Percentiles rank a stretch among this genome's conserved stretches.
These are phyloP conservation scores for Lasioglossum malachurum DNA, from an alignment of 2,888 invertebrate species.

Conservation along the genomic window DNA sequence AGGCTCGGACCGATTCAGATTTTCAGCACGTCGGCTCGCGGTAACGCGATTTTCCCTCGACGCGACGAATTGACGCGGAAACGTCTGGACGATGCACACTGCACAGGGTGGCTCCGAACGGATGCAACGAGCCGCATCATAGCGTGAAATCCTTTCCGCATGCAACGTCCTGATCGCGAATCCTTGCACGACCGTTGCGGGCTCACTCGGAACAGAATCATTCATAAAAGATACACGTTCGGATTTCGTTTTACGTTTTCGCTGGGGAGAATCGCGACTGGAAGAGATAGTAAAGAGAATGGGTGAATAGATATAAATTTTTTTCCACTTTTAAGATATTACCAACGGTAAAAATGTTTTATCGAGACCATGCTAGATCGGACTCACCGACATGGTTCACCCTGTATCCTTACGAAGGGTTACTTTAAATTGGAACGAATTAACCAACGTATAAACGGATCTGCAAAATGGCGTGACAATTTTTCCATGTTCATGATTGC, in stretches of 20 bases:
- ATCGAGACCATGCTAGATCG: too few species aligned
- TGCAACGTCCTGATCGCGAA: neutral
- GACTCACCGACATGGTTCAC: too few species aligned
- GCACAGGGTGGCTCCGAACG: neutral
- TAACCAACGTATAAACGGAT: neutral
- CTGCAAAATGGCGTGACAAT: neutral
- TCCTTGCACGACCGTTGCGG: neutral
- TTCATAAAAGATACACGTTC: neutral
- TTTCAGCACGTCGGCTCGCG: constrained; percentile 45
- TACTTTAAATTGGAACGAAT: neutral
- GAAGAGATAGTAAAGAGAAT: neutral
- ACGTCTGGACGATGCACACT: neutral
- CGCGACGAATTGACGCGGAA: constrained; percentile 16
- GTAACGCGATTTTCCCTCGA: constrained; percentile 26
- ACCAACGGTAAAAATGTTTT: too few species aligned
- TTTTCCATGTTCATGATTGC: too few species aligned
- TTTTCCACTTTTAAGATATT: too few species aligned
- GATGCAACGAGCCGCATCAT: neutral
- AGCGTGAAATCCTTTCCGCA: neutral
- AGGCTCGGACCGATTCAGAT: constrained; percentile 18
- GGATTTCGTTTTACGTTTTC: neutral
- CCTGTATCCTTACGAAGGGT: too few species aligned
- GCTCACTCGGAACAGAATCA: neutral
- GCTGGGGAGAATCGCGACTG: neutral
- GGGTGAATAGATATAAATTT: neutral